Percentiles rank a stretch among this genome's conserved stretches.
phyloP scores from a whole-genome alignment of 2,113 vertebrate species.

The Campylomormyrus numenius region DNA sequence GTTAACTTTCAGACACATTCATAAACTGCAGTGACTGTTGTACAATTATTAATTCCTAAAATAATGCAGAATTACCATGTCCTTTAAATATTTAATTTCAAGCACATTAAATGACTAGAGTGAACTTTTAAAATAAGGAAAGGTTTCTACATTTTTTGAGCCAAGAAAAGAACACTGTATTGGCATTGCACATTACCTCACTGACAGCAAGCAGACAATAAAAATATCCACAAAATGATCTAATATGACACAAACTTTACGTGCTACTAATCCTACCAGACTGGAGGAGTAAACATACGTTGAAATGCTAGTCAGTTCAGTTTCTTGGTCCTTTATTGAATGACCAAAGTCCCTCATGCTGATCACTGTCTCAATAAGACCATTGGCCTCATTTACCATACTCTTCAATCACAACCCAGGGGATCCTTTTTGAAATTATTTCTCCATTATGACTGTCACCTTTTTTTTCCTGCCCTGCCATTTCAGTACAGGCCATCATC shows the following conservation, averaged over 20 bases:
- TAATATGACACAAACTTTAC: background rate
- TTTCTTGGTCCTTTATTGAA: background rate
- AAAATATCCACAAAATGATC: background rate
- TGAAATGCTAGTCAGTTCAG: background rate
- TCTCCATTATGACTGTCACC: slow-evolving; percentile 45
- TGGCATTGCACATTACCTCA: background rate
- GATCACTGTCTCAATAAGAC: background rate
- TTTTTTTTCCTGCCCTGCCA: slow-evolving; percentile 11
- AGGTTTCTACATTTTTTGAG: background rate
- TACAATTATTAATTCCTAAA: background rate
- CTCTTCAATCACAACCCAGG: slow-evolving; percentile 38
- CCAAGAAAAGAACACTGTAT: background rate
- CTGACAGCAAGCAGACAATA: background rate
- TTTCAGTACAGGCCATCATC: slow-evolving; percentile 26
- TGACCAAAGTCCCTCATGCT: background rate
- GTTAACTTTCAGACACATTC: background rate
- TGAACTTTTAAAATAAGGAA: background rate
- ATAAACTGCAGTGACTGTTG: background rate
- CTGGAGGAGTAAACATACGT: background rate
- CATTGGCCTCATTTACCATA: slow-evolving; percentile 8
- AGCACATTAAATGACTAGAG: background rate
- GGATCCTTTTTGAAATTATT: slow-evolving; percentile 49
- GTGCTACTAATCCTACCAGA: background rate
- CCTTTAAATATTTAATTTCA: background rate
- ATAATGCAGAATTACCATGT: background rate